Evolutionary conservation across 2,797 vertebrate genomes (phyloP).

Genomic region (Etheostoma perlongum): DNA sequence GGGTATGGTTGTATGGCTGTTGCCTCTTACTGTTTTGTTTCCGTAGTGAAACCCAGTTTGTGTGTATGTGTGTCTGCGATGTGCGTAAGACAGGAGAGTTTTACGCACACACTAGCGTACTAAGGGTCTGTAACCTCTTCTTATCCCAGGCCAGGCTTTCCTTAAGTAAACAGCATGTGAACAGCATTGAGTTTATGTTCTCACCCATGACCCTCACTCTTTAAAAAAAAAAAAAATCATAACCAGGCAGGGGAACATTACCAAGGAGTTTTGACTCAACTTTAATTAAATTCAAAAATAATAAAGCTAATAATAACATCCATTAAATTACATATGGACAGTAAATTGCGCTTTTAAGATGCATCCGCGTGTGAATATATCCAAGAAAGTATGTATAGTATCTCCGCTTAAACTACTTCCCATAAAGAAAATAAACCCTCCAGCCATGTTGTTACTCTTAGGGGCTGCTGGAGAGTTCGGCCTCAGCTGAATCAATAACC

Average conservation of each 20-base stretch:
- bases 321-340: constrained; percentile 3
- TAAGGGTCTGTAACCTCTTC: constrained; percentile 64
- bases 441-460: constrained; percentile 4
- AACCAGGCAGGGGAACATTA: constrained; percentile 1
- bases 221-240: not conserved
- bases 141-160: constrained; percentile 66
- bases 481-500: constrained; percentile 81
- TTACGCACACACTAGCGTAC: constrained; percentile 6
- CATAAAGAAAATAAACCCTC: constrained; percentile 6
- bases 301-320: constrained; percentile 7
- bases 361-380: constrained; percentile 10
- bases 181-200: constrained; percentile 56
- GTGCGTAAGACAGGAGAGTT: constrained; percentile 32
- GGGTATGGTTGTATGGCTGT: not conserved
- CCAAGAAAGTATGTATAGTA: constrained; percentile 11
- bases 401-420: constrained; percentile 45
- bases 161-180: constrained; percentile 73
- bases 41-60: not conserved
- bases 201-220: constrained; percentile 56
- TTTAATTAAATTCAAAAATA: not conserved
- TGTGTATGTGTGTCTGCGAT: not conserved
- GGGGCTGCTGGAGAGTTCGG: constrained; percentile 48
- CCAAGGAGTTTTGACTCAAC: not conserved
- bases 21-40: constrained; percentile 9
- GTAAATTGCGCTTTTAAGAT: constrained; percentile 8